Conservation (phyloP, 2,797 vertebrate genomes). For the Pteronotus mesoamericanus region DNA sequence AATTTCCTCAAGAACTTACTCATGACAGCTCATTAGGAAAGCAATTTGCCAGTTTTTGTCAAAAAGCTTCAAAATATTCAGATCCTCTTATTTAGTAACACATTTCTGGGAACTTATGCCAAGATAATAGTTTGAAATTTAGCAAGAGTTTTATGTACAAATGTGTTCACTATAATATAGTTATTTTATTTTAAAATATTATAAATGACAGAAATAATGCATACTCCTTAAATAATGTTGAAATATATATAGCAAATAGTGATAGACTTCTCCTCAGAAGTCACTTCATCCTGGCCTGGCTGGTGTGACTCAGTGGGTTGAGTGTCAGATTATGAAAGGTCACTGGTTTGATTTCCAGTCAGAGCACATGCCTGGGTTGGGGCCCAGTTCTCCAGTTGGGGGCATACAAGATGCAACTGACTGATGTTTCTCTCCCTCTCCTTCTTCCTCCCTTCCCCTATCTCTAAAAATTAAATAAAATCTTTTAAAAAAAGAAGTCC, state of each 20-base stretch:
- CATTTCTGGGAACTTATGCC: conserved; percentile 27
- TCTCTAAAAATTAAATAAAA: too few relatives aligned
- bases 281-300: too few relatives aligned
- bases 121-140: conserved; percentile 45
- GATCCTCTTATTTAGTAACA: conserved; percentile 32
- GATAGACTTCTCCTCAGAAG: neutral
- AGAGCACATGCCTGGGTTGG: too few relatives aligned
- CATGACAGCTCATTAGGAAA: conserved; percentile 69
- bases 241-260: neutral
- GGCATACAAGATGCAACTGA: too few relatives aligned
- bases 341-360: too few relatives aligned
- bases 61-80: conserved; percentile 54
- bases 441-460: too few relatives aligned
- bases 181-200: conserved; percentile 50
- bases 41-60: conserved; percentile 66
- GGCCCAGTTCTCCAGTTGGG: too few relatives aligned
- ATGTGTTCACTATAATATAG: neutral
- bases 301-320: too few relatives aligned
- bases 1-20: conserved; percentile 60
- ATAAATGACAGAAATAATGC: neutral
- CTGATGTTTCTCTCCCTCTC: too few relatives aligned
- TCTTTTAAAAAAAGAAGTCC: too few relatives aligned
- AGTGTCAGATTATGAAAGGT: too few relatives aligned
- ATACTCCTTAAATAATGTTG: neutral
- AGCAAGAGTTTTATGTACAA: neutral